These are phyloP conservation scores for Pomacea maculata DNA, from an alignment of 1,140 invertebrate species.

Conservation along the genomic window DNA sequence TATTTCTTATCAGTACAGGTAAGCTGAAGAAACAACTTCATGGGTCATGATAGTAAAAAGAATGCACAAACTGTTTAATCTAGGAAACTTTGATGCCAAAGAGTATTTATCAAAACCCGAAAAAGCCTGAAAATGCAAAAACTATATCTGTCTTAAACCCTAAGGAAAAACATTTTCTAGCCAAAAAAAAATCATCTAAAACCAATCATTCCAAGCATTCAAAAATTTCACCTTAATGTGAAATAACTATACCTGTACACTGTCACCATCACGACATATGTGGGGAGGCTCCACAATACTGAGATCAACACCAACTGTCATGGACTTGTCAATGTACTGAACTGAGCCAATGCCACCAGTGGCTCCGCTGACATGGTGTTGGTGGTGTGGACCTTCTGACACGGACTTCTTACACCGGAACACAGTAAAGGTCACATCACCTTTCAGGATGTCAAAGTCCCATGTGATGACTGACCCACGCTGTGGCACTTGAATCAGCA, in stretches of 20 bases:
- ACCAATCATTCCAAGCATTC: too few species aligned
- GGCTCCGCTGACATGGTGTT: constrained; percentile 60
- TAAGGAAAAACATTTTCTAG: too few species aligned
- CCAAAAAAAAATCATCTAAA: too few species aligned
- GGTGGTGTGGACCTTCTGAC: constrained; percentile 46
- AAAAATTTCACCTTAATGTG: too few species aligned
- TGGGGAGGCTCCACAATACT: constrained; percentile 82
- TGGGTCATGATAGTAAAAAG: too few species aligned
- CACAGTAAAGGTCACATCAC: constrained; percentile 89
- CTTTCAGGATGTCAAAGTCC: constrained; percentile 95
- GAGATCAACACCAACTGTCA: constrained; percentile 83
- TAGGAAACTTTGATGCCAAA: too few species aligned
- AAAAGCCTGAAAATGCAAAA: too few species aligned
- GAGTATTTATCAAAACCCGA: too few species aligned
- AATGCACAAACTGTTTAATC: too few species aligned
- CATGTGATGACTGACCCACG: constrained; percentile 91
- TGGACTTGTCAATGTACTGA: constrained; percentile 75
- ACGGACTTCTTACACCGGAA: constrained; percentile 73
- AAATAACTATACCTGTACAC: constrained; percentile 78
- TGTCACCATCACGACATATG: constrained; percentile 91
- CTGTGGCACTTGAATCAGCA: constrained; percentile 81
- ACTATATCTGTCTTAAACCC: too few species aligned
- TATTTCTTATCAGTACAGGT: too few species aligned
- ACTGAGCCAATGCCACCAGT: constrained; percentile 55
- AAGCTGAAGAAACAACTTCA: too few species aligned